These are phyloP conservation scores for Mus caroli DNA, from an alignment of 2,797 vertebrate genomes.

Conservation along the genomic window DNA sequence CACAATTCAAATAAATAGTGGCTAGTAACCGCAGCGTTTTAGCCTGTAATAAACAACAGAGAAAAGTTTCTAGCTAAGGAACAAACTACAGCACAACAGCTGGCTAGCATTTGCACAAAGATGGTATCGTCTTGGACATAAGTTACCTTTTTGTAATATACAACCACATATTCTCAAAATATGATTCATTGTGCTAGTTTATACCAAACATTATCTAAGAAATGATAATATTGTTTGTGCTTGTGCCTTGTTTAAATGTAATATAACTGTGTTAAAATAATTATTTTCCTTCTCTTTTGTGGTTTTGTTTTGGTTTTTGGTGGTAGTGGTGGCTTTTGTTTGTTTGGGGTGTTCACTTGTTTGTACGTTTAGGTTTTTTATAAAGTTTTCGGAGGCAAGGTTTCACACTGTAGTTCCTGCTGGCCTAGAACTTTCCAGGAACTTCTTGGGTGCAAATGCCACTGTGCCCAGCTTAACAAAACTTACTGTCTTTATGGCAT, in stretches of 20 bases:
- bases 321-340: neutral
- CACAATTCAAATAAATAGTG: conserved; percentile 94
- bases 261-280: conserved; percentile 43
- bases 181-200: neutral
- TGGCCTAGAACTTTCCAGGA: neutral
- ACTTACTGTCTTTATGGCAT: conserved; percentile 49
- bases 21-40: conserved; percentile 94
- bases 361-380: neutral
- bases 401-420: neutral
- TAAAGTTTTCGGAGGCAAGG: neutral
- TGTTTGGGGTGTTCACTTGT: neutral
- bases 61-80: conserved; percentile 21
- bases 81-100: conserved; percentile 13
- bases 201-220: conserved; percentile 34
- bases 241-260: conserved; percentile 48
- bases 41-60: conserved; percentile 88
- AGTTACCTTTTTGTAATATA: neutral
- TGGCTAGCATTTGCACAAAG: conserved; percentile 29
- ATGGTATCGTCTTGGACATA: conserved; percentile 41
- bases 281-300: conserved; percentile 1
- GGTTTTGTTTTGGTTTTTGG: neutral
- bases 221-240: conserved; percentile 42
- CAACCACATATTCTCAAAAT: neutral
- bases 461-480: neutral
- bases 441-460: neutral